A percentile compares a stretch with the other conserved stretches of the same genome.
phyloP scores from a whole-genome alignment of 2,113 vertebrate species.

The Catharus minimus region DNA sequence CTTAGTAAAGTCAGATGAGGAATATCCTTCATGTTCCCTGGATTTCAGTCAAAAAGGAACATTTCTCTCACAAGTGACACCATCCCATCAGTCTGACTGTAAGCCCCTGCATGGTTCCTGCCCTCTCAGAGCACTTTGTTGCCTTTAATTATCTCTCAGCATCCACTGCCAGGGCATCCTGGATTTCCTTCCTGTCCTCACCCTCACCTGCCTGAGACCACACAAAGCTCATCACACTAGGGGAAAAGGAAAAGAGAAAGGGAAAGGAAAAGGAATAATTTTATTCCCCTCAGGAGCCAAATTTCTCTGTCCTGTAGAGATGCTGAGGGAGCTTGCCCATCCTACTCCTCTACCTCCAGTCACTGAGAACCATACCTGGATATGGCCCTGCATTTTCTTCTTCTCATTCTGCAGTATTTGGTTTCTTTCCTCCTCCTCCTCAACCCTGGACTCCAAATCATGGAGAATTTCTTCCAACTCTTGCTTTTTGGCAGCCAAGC shows the following conservation, averaged over 20 bases:
- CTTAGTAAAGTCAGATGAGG: background rate
- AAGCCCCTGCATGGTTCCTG: background rate
- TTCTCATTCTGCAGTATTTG: constrained; percentile 95
- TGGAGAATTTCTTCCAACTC: constrained; percentile 97
- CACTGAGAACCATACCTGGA: constrained; percentile 80
- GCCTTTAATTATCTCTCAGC: background rate
- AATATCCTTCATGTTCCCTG: background rate
- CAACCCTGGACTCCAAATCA: constrained; percentile 94
- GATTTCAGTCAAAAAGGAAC: background rate
- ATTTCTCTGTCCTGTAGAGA: accelerated
- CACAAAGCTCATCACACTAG: background rate
- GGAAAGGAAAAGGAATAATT: background rate
- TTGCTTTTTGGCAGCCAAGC: constrained; percentile 93
- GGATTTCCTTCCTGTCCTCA: background rate
- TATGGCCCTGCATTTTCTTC: constrained; percentile 96
- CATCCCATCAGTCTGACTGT: background rate
- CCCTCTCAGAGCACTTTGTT: background rate
- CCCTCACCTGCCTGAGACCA: background rate
- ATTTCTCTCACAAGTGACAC: background rate
- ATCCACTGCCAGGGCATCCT: background rate
- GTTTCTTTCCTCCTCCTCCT: constrained; percentile 97
- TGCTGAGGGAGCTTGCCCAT: background rate
- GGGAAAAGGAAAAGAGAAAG: background rate
- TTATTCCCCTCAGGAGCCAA: background rate
- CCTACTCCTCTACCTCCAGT: background rate